phyloP scores from a whole-genome alignment of 2,888 invertebrate genomes.

The Agonum fuliginosum region DNA sequence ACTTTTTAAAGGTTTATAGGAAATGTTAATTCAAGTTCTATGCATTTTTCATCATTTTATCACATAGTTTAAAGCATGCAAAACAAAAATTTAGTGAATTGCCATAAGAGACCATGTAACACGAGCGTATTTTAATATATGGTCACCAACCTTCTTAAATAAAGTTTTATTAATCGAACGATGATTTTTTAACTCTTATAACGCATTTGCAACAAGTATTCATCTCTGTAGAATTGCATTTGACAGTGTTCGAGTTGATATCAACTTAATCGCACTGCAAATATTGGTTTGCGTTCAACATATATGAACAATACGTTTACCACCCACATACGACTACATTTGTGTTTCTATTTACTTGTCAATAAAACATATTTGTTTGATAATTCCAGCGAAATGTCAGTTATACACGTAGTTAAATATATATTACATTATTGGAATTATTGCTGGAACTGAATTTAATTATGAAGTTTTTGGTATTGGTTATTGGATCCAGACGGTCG shows the following conservation, averaged over 20 bases:
- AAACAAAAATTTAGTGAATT: too few relatives aligned
- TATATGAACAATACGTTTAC: conserved; percentile 4
- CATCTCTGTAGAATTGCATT: neutral
- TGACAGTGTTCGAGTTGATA: neutral
- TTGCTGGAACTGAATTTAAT: neutral
- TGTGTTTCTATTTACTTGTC: conserved; percentile 8
- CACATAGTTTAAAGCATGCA: too few relatives aligned
- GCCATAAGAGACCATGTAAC: too few relatives aligned
- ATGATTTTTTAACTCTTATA: too few relatives aligned
- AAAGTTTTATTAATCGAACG: too few relatives aligned
- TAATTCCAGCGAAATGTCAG: conserved; percentile 21
- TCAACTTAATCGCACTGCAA: neutral
- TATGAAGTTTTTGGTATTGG: too few relatives aligned
- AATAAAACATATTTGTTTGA: conserved; percentile 18
- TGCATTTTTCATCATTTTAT: too few relatives aligned
- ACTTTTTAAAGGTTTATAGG: too few relatives aligned
- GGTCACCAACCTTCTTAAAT: too few relatives aligned
- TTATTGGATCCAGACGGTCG: neutral
- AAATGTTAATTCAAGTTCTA: too few relatives aligned
- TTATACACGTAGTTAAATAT: too few relatives aligned
- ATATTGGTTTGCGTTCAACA: neutral
- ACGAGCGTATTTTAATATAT: too few relatives aligned
- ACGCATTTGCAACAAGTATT: neutral
- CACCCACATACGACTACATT: conserved; percentile 13
- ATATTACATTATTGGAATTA: neutral